Evolutionary conservation across 2,888 invertebrate species (phyloP).

Genomic region (Epirrhoe alternata): DNA sequence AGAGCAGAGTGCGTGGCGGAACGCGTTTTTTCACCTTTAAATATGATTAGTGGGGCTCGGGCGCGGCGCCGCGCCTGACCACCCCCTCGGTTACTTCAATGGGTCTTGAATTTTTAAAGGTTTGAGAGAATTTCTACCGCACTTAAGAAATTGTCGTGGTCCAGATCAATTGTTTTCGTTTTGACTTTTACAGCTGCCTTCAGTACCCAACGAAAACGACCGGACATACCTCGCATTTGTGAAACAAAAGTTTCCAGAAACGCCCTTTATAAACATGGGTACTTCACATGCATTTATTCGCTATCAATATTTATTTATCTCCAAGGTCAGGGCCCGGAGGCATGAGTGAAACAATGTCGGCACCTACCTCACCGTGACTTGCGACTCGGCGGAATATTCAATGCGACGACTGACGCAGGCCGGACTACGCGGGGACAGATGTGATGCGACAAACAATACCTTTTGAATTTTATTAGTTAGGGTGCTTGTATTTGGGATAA

Average conservation of each 20-base stretch:
- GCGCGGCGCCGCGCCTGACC: neutral
- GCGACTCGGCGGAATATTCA: constrained; percentile 9
- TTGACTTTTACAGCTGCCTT: neutral
- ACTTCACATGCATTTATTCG: constrained; percentile 28
- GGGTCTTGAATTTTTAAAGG: no score
- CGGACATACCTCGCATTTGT: constrained; percentile 22
- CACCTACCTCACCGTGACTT: constrained; percentile 20
- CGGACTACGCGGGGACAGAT: no score
- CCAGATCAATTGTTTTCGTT: no score
- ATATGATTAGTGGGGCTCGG: constrained; percentile 43
- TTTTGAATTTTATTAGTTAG: no score
- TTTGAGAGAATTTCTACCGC: no score
- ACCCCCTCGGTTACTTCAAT: neutral
- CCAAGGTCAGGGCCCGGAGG: constrained; percentile 26
- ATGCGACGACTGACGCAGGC: neutral
- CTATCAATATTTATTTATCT: constrained; percentile 27
- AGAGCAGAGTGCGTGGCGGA: constrained; percentile 38
- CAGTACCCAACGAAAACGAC: neutral
- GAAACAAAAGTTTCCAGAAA: constrained; percentile 27
- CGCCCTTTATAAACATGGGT: constrained; percentile 31
- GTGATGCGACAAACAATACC: no score
- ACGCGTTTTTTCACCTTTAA: constrained; percentile 48
- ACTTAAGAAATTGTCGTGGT: no score
- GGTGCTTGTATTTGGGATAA: neutral
- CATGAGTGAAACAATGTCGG: constrained; percentile 15